Conservation (phyloP, 2,797 vertebrate genomes). For the Galago senegalensis region DNA sequence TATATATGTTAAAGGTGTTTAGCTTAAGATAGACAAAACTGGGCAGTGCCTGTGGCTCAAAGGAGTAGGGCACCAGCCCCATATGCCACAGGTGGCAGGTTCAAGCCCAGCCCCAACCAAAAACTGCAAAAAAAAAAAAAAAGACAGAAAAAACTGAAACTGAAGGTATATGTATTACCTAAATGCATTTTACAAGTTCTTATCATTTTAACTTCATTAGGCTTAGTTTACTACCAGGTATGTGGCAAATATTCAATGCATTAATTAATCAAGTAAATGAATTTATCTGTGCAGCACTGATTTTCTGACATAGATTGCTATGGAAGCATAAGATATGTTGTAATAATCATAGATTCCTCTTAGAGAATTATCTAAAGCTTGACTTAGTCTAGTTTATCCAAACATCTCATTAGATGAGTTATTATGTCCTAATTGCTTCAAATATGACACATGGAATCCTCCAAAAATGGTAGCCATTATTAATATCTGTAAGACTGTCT, state of each 20-base stretch:
- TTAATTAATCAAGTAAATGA: background rate
- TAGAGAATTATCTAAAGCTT: background rate
- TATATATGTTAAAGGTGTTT: background rate
- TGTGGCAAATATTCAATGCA: background rate
- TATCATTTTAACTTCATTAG: background rate
- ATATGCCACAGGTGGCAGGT: no score
- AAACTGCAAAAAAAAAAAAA: no score
- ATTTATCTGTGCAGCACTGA: background rate
- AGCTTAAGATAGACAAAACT: background rate
- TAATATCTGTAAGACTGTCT: background rate
- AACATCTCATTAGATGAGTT: slow-evolving; percentile 26
- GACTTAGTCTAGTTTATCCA: slow-evolving; percentile 34
- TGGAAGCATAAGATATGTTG: background rate
- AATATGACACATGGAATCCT: background rate
- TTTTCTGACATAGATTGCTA: background rate
- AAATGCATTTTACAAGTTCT: background rate
- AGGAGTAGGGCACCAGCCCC: no score
- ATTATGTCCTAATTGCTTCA: slow-evolving; percentile 16
- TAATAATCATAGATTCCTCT: slow-evolving; percentile 29
- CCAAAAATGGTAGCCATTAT: background rate
- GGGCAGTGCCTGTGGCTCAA: no score
- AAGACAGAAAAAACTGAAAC: background rate
- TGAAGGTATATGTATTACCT: background rate
- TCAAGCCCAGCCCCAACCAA: no score
- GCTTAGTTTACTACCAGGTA: background rate